Percentiles rank a stretch among this genome's conserved stretches.
Evolutionary conservation across 2,888 invertebrate genomes (phyloP).

Genomic region (Drosophila demipolita): DNA sequence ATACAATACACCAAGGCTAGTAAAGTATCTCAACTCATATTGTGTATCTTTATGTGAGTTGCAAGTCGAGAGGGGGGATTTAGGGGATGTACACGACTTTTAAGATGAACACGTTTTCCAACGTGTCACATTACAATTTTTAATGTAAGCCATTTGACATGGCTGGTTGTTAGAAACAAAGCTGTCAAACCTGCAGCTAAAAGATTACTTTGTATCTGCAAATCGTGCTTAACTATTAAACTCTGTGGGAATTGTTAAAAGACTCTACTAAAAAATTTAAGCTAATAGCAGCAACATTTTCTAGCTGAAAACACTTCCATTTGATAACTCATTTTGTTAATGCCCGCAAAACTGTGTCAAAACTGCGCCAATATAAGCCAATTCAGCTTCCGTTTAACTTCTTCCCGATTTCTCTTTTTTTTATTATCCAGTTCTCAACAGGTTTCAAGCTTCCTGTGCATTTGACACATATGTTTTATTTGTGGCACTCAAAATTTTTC

Average conservation of each 20-base stretch:
- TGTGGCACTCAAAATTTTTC: neutral
- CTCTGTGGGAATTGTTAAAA: neutral
- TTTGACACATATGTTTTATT: constrained; percentile 1
- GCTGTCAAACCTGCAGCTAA: constrained; percentile 51
- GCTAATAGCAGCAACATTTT: neutral
- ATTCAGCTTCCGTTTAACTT: constrained; percentile 22
- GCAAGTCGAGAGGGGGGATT: neutral
- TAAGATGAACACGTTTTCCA: constrained; percentile 73
- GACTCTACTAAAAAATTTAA: neutral
- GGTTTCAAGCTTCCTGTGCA: constrained; percentile 35
- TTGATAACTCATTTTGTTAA: neutral
- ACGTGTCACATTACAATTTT: constrained; percentile 79
- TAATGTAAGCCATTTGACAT: constrained; percentile 68
- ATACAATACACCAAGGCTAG: constrained; percentile 40
- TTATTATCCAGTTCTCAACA: constrained; percentile 29
- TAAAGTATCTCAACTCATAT: constrained; percentile 49
- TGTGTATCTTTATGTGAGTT: constrained; percentile 53
- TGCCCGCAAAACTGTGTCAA: neutral
- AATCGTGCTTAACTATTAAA: constrained; percentile 19
- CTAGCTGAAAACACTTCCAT: neutral
- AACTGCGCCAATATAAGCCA: neutral
- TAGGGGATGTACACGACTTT: constrained; percentile 58
- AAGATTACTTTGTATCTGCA: constrained; percentile 28
- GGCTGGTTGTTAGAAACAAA: constrained; percentile 53
- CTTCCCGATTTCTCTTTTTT: constrained; percentile 27